A percentile compares a stretch with the other conserved stretches of the same genome.
Conservation (phyloP, 2,113 vertebrate species). For the Sinocyclocheilus rhinocerous region DNA sequence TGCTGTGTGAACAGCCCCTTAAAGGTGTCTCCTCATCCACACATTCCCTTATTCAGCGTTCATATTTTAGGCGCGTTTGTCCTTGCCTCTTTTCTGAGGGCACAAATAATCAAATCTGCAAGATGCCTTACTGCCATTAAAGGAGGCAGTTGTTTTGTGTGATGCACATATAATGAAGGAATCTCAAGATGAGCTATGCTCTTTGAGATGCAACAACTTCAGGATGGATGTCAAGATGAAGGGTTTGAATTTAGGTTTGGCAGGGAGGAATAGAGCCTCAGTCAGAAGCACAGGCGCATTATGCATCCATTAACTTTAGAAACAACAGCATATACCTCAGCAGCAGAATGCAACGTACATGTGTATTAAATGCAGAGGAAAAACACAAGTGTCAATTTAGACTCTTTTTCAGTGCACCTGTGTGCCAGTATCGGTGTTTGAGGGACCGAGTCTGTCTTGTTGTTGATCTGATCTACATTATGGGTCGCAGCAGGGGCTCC, state of each 20-base stretch:
- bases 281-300: background rate
- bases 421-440: too few relatives aligned
- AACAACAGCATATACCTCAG: background rate
- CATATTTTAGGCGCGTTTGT: conserved; percentile 33
- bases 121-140: conserved; percentile 25
- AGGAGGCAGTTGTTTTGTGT: conserved; percentile 12
- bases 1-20: background rate
- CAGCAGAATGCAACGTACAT: background rate
- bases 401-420: background rate
- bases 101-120: conserved; percentile 35
- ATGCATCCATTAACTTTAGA: conserved; percentile 31
- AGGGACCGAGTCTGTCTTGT: too few relatives aligned
- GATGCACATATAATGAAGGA: conserved; percentile 20
- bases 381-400: conserved; percentile 8
- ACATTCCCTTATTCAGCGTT: background rate
- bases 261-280: background rate
- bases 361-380: conserved; percentile 21
- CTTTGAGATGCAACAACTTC: conserved; percentile 25
- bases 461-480: too few relatives aligned
- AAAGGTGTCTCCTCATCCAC: background rate
- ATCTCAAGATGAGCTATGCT: conserved; percentile 13
- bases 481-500: too few relatives aligned
- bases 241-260: conserved; percentile 33
- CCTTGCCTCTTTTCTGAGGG: conserved; percentile 31
- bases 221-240: conserved; percentile 15